Evolutionary conservation across 2,113 vertebrate species (phyloP).

Genomic region (Limnothrissa miodon): DNA sequence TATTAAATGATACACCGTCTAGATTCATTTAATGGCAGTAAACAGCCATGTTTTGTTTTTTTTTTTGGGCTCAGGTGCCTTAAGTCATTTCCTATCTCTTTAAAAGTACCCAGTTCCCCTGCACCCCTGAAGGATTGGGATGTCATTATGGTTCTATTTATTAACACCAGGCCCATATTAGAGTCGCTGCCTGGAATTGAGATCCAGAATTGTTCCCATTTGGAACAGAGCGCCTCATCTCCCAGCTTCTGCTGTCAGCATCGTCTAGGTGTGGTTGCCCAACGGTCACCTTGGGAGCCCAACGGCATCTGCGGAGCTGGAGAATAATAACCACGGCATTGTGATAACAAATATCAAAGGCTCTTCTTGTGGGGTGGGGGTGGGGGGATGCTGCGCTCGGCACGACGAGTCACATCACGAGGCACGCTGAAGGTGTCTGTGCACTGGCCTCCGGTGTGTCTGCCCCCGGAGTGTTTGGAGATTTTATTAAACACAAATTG

Average conservation of each 20-base stretch:
- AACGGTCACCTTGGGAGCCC: constrained; percentile 53
- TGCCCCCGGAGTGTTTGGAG: constrained; percentile 59
- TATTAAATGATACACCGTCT: no score
- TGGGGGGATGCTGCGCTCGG: background rate
- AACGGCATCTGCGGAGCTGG: constrained; percentile 8
- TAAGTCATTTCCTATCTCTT: background rate
- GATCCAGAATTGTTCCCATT: background rate
- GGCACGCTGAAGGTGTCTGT: constrained; percentile 56
- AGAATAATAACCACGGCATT: constrained; percentile 55
- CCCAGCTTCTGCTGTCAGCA: background rate
- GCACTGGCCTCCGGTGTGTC: constrained; percentile 44
- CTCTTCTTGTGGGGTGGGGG: background rate
- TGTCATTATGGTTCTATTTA: background rate
- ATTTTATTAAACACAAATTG: constrained; percentile 69
- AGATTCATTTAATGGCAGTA: background rate
- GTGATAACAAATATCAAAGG: constrained; percentile 62
- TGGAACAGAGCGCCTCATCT: background rate
- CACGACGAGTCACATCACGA: background rate
- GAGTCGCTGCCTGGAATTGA: background rate
- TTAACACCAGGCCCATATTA: background rate
- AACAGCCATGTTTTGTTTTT: background rate
- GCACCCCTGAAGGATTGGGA: background rate
- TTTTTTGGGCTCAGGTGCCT: background rate
- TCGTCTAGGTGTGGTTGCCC: background rate
- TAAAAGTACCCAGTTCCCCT: background rate